Conservation (phyloP, 2,113 vertebrate species). For the Cacatua alba region DNA sequence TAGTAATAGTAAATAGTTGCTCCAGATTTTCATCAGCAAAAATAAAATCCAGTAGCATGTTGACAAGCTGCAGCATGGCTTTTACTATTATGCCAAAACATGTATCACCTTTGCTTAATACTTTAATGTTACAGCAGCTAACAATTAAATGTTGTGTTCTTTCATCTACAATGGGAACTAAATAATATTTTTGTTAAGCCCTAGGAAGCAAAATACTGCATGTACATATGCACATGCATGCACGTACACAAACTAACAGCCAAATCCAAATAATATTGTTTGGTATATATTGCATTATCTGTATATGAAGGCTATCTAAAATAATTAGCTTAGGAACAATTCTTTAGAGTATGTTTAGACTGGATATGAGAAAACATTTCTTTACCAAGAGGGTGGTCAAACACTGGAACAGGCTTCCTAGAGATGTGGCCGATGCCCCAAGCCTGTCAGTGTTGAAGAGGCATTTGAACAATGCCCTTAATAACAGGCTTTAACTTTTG, state of each 20-base stretch:
- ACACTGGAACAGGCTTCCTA: not conserved
- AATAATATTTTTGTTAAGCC: conserved; percentile 64
- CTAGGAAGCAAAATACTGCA: conserved; percentile 64
- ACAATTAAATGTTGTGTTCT: conserved; percentile 72
- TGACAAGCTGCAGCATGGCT: conserved; percentile 51
- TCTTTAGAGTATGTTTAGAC: not conserved
- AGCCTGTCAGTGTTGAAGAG: not conserved
- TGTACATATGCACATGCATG: not conserved
- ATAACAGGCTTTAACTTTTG: not conserved
- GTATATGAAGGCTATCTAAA: not conserved
- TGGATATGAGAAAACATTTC: not conserved
- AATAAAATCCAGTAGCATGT: conserved; percentile 68
- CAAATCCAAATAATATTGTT: conserved; percentile 74
- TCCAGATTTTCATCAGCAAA: conserved; percentile 73
- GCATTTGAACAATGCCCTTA: not conserved
- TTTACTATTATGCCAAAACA: conserved; percentile 63
- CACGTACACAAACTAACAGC: not conserved
- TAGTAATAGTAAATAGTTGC: conserved; percentile 74
- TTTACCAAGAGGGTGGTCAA: not conserved
- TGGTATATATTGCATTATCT: conserved; percentile 26
- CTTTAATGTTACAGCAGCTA: conserved; percentile 77
- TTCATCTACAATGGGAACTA: conserved; percentile 65
- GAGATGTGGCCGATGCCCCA: not conserved
- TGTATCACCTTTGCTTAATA: conserved; percentile 64
- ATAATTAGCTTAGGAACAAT: not conserved